Conservation (phyloP, 2,113 vertebrate genomes). For the Geococcyx californianus region DNA sequence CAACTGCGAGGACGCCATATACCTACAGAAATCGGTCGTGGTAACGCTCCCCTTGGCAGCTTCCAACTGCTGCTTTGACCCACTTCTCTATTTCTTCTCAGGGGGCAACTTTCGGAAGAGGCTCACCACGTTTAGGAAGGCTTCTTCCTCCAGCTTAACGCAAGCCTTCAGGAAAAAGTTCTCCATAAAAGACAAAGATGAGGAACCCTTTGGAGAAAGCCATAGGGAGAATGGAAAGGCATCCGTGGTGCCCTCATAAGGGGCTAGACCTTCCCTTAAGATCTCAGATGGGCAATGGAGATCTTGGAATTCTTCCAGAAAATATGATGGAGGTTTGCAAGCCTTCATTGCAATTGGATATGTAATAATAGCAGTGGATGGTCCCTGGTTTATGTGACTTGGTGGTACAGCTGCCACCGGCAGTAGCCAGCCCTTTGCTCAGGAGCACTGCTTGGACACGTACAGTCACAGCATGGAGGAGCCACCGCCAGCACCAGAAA, state of each 20-base stretch:
- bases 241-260: background rate
- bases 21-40: slow-evolving; percentile 91
- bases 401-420: background rate
- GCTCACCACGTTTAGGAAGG: slow-evolving; percentile 82
- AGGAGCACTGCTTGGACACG: background rate
- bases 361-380: rapidly evolving
- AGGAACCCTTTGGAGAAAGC: slow-evolving; percentile 54
- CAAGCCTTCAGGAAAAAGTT: slow-evolving; percentile 66
- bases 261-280: background rate
- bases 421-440: background rate
- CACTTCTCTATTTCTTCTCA: slow-evolving; percentile 94
- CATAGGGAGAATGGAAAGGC: background rate
- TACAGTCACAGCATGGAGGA: background rate
- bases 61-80: slow-evolving; percentile 94
- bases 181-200: slow-evolving; percentile 65
- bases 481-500: background rate
- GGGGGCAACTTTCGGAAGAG: slow-evolving; percentile 89
- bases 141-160: slow-evolving; percentile 72
- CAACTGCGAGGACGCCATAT: slow-evolving; percentile 70
- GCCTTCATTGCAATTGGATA: background rate
- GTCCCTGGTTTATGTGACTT: background rate
- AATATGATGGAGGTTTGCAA: background rate
- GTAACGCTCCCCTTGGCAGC: slow-evolving; percentile 90
- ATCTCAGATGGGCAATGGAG: background rate
- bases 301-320: background rate